Evolutionary conservation across 2,797 vertebrate genomes (phyloP), one percentile per base, ranked within the genome.

Genomic region (Gymnothorax reevesii): DNA sequence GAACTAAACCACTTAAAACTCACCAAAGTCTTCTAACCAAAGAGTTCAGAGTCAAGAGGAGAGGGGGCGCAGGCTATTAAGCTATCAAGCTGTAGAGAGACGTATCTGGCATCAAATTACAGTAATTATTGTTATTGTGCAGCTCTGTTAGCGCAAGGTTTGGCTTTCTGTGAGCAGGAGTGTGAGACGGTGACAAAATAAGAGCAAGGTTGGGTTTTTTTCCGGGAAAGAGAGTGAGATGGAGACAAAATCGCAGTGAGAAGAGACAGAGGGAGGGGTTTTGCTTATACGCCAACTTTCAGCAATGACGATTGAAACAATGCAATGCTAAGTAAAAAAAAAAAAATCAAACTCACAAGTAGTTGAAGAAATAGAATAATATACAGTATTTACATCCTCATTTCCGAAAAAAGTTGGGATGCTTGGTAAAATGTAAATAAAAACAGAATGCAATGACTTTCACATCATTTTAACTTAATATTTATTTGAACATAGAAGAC

Each of bases 71-170:
- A 79, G 66, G 25, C 69, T 85, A 88, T 86, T 83, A 88, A 88
- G 84, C 85, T 86, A 79, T 84, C 71, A 86, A 75, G 84, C 80
- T 15, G 57, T 52, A 83, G 57, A 77, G 84, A 83, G 57, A 17
- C 8, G 80, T 12, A 66, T 73, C 83, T 69, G 75, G 87, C 80
- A 85, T 88, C 87, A 83, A 86, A 88, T 85, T 88, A 88, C 84
- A 85, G 69, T 83, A 86, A 86, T 85, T 85, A 86, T 75, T 88
- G 87, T 87, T 83, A 85, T 62, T 85, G 87, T 85, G 85, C 85
- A 33, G 77, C 22, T 62, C 59, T n/a, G 33, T 42, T 86, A 27
- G 75, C 49, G 59, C 60, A 55, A 49, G 87, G 27, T 20, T 82
- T 55, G 25, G 54, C 60, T 87, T 87, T 73, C 57, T 52, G 22